A percentile compares a stretch with the other conserved stretches of the same genome.
These are phyloP conservation scores for Apis mellifera DNA, from an alignment of 1,140 invertebrate genomes.

Conservation along the genomic window DNA sequence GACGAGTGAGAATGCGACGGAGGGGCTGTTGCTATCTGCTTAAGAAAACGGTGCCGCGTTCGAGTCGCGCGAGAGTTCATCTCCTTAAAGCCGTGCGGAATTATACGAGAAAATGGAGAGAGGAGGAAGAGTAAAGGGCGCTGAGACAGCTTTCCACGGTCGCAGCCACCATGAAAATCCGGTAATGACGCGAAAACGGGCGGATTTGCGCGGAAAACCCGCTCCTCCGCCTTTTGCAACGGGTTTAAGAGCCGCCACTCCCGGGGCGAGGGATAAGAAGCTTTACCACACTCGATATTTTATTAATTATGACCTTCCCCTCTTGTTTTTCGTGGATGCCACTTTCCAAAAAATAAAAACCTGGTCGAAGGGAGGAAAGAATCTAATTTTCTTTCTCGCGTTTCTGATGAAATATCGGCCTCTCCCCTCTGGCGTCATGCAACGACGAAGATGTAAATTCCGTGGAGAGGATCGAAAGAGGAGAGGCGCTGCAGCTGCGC, in stretches of 20 bases:
- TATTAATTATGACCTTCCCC: constrained; percentile 63
- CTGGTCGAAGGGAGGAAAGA: background rate
- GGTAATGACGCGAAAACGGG: constrained; percentile 44
- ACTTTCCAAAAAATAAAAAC: background rate
- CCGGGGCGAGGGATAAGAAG: constrained; percentile 60
- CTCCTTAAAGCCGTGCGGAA: constrained; percentile 11
- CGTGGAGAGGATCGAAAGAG: background rate
- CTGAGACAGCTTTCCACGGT: constrained; percentile 4
- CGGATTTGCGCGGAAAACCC: constrained; percentile 20
- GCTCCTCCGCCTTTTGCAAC: no score
- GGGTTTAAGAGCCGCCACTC: constrained; percentile 40
- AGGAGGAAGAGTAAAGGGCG: background rate
- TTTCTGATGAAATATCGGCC: background rate
- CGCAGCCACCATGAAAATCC: constrained; percentile 40
- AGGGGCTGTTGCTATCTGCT: background rate
- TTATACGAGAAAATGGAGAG: constrained; percentile 18
- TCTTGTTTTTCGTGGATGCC: no score
- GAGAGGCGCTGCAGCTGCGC: background rate
- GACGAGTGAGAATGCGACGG: background rate
- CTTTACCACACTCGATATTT: constrained; percentile 71
- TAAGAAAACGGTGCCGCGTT: constrained; percentile 9
- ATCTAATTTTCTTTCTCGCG: background rate
- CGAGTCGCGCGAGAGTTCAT: constrained; percentile 14
- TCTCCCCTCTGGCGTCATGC: no score
- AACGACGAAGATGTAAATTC: constrained; percentile 16